These are phyloP conservation scores for Zophobas atratus DNA, from an alignment of 1,140 invertebrate species.

Conservation along the genomic window DNA sequence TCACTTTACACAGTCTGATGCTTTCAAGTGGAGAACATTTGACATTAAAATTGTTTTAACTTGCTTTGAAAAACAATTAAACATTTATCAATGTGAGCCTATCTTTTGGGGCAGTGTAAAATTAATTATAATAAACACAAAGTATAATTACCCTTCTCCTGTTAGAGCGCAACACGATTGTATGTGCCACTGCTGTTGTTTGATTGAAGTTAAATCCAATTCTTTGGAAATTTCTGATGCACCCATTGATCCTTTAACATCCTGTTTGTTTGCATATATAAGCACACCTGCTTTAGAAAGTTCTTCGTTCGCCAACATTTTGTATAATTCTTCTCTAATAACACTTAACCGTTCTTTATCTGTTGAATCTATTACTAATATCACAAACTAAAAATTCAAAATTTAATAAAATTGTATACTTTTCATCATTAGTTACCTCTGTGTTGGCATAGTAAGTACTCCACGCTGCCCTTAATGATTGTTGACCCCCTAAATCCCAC, in stretches of 20 bases:
- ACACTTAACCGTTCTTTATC: slow-evolving; percentile 93
- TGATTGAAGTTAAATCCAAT: slow-evolving; percentile 95
- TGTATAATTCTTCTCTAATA: slow-evolving; percentile 94
- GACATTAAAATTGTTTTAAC: too few relatives aligned
- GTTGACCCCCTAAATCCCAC: slow-evolving; percentile 99
- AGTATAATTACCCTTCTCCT: slow-evolving; percentile 88
- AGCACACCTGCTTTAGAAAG: slow-evolving; percentile 93
- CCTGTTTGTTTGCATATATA: slow-evolving; percentile 98
- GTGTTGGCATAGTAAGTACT: slow-evolving; percentile 99
- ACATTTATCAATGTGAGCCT: too few relatives aligned
- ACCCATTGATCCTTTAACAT: slow-evolving; percentile 96
- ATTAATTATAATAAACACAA: too few relatives aligned
- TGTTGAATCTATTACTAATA: slow-evolving; percentile 97
- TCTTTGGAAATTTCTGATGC: slow-evolving; percentile 97
- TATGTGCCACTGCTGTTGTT: slow-evolving; percentile 99
- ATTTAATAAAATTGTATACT: slow-evolving; percentile 5
- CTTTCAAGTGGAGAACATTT: too few relatives aligned
- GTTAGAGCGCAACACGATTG: slow-evolving; percentile 99
- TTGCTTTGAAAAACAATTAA: too few relatives aligned
- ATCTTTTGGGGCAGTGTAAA: too few relatives aligned
- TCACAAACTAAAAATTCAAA: slow-evolving; percentile 83
- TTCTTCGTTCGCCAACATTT: slow-evolving; percentile 96
- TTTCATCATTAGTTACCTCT: slow-evolving; percentile 77
- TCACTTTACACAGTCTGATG: too few relatives aligned
- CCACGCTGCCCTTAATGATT: slow-evolving; percentile 95